A percentile compares a stretch with the other conserved stretches of the same genome.
These are phyloP conservation scores for Grammomys dolichurus DNA, from an alignment of 2,113 vertebrate species.

Conservation along the genomic window DNA sequence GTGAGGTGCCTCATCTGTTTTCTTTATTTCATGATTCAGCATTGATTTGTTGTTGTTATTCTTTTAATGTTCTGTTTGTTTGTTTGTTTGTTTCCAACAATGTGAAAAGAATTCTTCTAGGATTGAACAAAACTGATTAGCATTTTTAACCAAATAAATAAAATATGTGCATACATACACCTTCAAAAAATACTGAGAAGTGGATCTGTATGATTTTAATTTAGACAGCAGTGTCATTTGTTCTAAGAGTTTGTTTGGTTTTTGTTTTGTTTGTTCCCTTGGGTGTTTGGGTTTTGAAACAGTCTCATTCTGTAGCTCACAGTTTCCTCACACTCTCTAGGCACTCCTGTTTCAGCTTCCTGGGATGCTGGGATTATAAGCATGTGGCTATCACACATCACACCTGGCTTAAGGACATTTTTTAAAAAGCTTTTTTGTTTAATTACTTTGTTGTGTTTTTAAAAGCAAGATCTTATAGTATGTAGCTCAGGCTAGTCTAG, in stretches of 20 bases:
- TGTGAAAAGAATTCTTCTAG: constrained; percentile 60
- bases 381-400: background rate
- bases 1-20: background rate
- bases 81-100: background rate
- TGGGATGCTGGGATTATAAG: background rate
- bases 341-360: background rate
- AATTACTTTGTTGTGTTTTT: background rate
- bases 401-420: background rate
- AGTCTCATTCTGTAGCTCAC: background rate
- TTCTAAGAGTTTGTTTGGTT: background rate
- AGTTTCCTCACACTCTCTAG: background rate
- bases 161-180: constrained; percentile 36
- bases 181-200: constrained; percentile 54
- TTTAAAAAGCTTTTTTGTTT: background rate
- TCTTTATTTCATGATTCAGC: constrained; percentile 33
- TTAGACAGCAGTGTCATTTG: background rate
- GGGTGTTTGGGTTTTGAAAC: background rate
- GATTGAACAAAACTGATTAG: background rate
- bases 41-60: background rate
- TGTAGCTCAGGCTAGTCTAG: background rate
- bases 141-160: constrained; percentile 6
- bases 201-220: constrained; percentile 17
- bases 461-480: background rate
- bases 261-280: background rate
- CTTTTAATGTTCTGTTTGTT: background rate